A percentile compares a stretch with the other conserved stretches of the same genome.
Evolutionary conservation across 2,888 invertebrate species (phyloP).

Genomic region (Watsonalla binaria): DNA sequence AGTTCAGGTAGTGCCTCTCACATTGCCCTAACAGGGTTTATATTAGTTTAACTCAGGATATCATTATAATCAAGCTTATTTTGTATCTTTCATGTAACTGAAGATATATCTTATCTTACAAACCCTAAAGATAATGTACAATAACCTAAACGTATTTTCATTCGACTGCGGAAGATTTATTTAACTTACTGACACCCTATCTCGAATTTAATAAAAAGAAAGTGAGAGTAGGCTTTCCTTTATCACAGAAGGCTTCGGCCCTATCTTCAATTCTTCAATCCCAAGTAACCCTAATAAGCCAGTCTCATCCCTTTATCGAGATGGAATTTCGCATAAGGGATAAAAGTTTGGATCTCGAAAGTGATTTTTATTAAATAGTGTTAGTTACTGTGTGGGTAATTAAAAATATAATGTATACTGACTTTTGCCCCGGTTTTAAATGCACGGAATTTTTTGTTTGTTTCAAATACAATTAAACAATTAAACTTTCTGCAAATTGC

Average conservation of each 20-base stretch:
- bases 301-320: constrained; percentile 2
- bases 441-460: no score
- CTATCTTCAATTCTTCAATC: constrained; percentile 1
- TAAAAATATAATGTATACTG: constrained; percentile 1
- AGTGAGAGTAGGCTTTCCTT: background rate
- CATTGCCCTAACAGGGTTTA: no score
- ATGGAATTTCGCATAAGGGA: constrained; percentile 2
- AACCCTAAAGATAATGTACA: no score
- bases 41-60: no score
- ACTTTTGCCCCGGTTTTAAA: no score
- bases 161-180: background rate
- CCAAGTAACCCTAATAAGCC: constrained; percentile 2
- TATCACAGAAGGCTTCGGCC: background rate
- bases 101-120: no score
- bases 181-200: no score
- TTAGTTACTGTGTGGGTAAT: background rate
- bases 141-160: no score
- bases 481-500: background rate
- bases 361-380: constrained; percentile 1
- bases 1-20: no score
- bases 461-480: no score
- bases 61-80: no score
- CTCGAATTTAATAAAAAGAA: background rate
- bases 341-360: constrained; percentile 1
- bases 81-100: no score